These are phyloP conservation scores for Hassar affinis DNA, from an alignment of 2,113 vertebrate genomes.

Conservation along the genomic window DNA sequence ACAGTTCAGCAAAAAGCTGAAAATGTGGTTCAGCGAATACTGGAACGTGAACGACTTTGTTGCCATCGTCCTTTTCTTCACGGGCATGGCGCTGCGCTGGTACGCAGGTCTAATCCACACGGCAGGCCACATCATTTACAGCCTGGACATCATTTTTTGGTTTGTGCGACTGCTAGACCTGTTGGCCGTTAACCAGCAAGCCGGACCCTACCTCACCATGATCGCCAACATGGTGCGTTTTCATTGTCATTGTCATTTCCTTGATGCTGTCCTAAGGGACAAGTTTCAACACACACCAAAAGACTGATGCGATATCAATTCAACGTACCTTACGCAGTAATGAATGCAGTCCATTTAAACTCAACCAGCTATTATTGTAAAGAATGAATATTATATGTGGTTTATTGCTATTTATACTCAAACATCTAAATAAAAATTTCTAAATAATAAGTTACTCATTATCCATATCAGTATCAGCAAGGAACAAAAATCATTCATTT, in stretches of 20 bases:
- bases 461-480: background rate
- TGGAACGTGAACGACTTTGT: constrained; percentile 92
- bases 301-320: background rate
- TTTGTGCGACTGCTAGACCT: constrained; percentile 89
- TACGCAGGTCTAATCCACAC: constrained; percentile 67
- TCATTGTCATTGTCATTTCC: background rate
- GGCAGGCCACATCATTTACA: constrained; percentile 84
- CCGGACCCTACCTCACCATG: constrained; percentile 95
- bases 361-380: background rate
- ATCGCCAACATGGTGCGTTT: constrained; percentile 90
- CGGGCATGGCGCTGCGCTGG: constrained; percentile 83
- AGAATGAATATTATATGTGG: background rate
- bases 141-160: constrained; percentile 97
- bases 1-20: constrained; percentile 87
- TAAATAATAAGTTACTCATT: background rate
- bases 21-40: constrained; percentile 93
- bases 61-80: constrained; percentile 85
- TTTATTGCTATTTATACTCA: no score
- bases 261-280: background rate
- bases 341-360: background rate
- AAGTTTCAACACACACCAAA: background rate
- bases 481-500: background rate
- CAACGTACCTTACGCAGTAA: background rate
- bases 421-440: background rate
- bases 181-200: constrained; percentile 92